Conservation (phyloP, 2,797 vertebrate species). For the Xyrichtys novacula region DNA sequence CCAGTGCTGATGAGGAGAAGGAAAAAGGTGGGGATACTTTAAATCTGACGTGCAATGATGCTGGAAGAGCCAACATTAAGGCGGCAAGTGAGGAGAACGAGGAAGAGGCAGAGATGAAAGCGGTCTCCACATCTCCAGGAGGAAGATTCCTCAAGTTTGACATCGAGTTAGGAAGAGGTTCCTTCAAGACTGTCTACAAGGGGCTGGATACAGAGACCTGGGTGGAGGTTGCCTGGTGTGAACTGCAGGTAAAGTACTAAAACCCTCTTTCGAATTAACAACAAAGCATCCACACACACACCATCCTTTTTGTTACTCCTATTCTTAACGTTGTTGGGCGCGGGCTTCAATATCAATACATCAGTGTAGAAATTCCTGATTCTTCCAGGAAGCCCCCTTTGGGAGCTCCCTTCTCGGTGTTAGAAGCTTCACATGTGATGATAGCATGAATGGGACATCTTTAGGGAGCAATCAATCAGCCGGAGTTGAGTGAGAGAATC, state of each 20-base stretch:
- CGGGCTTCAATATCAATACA: background rate
- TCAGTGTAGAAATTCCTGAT: constrained; percentile 11
- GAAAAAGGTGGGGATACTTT: constrained; percentile 83
- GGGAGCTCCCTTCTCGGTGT: constrained; percentile 6
- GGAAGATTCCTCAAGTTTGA: constrained; percentile 98
- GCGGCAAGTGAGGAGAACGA: constrained; percentile 90
- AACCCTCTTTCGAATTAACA: constrained; percentile 5
- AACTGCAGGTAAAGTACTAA: constrained; percentile 91
- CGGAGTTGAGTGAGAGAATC: constrained; percentile 24
- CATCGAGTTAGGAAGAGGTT: constrained; percentile 96
- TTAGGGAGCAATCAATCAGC: constrained; percentile 58
- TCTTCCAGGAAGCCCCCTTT: constrained; percentile 34
- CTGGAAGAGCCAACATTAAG: constrained; percentile 75
- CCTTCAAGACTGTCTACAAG: constrained; percentile 99
- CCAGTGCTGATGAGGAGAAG: constrained; percentile 80
- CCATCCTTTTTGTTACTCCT: background rate
- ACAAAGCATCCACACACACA: background rate
- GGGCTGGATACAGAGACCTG: constrained; percentile 98
- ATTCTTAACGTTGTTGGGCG: background rate
- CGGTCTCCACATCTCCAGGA: constrained; percentile 94
- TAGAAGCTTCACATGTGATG: constrained; percentile 40
- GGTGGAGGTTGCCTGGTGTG: constrained; percentile 99
- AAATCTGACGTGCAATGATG: constrained; percentile 67
- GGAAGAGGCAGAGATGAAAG: constrained; percentile 98
- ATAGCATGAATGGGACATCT: constrained; percentile 51